Base-by-base conservation (phyloP, 2,888 invertebrate species). In the Adelognathus sp. region DNA sequence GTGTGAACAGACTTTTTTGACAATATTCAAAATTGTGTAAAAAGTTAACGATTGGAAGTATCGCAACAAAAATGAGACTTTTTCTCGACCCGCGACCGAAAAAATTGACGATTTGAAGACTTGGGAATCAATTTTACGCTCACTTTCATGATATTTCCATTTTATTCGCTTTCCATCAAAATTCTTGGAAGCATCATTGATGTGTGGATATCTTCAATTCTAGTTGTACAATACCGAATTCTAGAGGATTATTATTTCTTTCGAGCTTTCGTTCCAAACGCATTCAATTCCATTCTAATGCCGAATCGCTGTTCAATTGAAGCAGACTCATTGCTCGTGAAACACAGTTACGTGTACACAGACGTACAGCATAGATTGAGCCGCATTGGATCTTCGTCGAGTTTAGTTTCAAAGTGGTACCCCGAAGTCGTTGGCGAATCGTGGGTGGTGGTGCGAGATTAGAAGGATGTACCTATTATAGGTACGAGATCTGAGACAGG, bases 401-500 rank as follows among this genome's bases (percentile, higher is more conserved):
- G 44, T 61, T 75, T 66, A 66, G 66, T 79, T 75, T 66, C 60
- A 29, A 64, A 71, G 54, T 71, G 66, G 71, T 66, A 31, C 29
- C 39, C 21, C 39, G 29, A 39, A 39, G 56, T 79, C 67, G 33
- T 69, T 72, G 46, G 63, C 56, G 67, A 76, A 71, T 67, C 52
- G 76, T 16, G 56, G 36, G 41, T 24, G 50, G 41, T 9, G 27
- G 39, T 70, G 11, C 39, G 31, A 64, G 60, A 66, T 44, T 31
- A 36, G 54, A 71, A 36, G 64, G 39, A 70, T 69, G 61, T 50
- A 39, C 39, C 39, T 39, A 24, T 50, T 52, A n/a, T n/a, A 52
- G 41, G 76, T 66, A 78, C 73, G 50, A 70, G 76, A 78, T 77
- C 61, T 73, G 52, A 46, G 56, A 63, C 70, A 66, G 61, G 50